Evolutionary conservation across 2,888 invertebrate genomes (phyloP).

Genomic region (Spodoptera littoralis): DNA sequence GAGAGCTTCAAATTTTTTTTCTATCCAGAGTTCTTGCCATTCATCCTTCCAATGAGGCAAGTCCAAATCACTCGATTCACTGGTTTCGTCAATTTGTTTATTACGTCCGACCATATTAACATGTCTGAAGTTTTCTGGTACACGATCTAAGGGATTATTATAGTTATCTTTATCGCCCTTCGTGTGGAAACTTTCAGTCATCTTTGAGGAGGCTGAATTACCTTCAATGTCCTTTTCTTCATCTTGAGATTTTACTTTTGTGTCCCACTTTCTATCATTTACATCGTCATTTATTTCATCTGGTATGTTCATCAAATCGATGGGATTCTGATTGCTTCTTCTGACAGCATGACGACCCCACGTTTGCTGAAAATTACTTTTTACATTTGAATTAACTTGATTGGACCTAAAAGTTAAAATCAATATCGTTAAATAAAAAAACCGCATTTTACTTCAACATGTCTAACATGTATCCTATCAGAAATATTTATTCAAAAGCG

Average conservation of each 20-base stretch:
- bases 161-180: too few species aligned
- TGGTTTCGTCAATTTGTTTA: too few species aligned
- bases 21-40: conserved; percentile 63
- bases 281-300: too few species aligned
- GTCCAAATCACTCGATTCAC: conserved; percentile 42
- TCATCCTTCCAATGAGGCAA: conserved; percentile 62
- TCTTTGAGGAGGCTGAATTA: too few species aligned
- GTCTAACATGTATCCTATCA: conserved; percentile 26
- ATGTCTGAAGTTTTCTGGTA: neutral
- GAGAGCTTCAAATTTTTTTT: conserved; percentile 70
- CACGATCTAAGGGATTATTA: too few species aligned
- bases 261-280: too few species aligned
- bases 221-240: too few species aligned
- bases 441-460: conserved; percentile 64
- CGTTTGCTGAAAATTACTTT: conserved; percentile 48
- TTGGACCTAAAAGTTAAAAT: conserved; percentile 26
- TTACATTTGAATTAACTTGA: conserved; percentile 51
- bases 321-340: too few species aligned
- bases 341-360: conserved; percentile 15
- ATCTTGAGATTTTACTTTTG: too few species aligned
- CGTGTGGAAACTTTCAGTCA: too few species aligned
- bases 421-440: conserved; percentile 38
- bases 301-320: too few species aligned
- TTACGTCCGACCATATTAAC: too few species aligned
- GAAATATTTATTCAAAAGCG: conserved; percentile 7